These are phyloP conservation scores for Polydrusus pterygomalis DNA, from an alignment of 2,888 invertebrate genomes.

Conservation along the genomic window DNA sequence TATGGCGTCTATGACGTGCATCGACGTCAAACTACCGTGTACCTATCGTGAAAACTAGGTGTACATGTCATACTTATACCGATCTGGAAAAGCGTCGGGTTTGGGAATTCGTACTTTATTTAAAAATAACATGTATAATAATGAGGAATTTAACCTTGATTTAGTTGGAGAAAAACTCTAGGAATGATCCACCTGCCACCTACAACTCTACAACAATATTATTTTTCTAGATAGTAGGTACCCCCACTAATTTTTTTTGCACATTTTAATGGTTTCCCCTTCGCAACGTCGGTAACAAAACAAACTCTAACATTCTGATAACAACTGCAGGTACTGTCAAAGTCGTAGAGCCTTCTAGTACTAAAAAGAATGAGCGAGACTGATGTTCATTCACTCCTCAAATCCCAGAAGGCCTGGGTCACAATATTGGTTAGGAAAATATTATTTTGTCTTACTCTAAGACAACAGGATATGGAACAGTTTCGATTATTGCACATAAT, in stretches of 20 bases:
- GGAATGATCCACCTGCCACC: neutral
- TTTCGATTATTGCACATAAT: too few relatives aligned
- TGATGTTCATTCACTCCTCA: too few relatives aligned
- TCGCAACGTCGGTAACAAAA: too few relatives aligned
- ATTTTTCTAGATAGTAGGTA: neutral
- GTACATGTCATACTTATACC: conserved; percentile 4
- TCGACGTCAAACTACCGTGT: conserved; percentile 16
- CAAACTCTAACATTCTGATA: too few relatives aligned
- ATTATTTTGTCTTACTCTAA: too few relatives aligned
- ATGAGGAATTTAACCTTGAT: neutral
- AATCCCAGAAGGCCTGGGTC: too few relatives aligned
- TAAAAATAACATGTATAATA: neutral
- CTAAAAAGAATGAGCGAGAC: too few relatives aligned
- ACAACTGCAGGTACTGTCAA: too few relatives aligned
- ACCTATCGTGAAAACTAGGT: neutral
- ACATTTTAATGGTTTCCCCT: too few relatives aligned
- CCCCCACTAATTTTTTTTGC: neutral
- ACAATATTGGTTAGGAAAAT: too few relatives aligned
- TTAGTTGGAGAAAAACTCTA: neutral
- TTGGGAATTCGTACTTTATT: neutral
- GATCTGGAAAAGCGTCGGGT: neutral
- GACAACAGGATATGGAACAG: too few relatives aligned
- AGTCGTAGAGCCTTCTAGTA: too few relatives aligned
- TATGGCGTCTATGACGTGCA: conserved; percentile 26
- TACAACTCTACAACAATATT: neutral